Base-by-base conservation (phyloP, 2,797 vertebrate genomes). In the Bufotes viridis region DNA sequence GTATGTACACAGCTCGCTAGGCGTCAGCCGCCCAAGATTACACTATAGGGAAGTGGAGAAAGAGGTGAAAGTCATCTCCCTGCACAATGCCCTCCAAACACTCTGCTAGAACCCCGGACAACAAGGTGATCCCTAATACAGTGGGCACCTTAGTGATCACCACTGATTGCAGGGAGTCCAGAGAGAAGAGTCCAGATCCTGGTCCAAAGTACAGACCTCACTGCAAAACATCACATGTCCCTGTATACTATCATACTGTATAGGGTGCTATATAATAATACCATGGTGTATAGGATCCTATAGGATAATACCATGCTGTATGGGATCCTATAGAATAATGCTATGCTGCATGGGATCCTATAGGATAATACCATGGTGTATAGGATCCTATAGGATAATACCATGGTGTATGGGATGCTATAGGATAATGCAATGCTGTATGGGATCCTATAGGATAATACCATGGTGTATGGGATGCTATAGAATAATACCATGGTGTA, bases 1-100 rank as follows among this genome's bases (percentile, higher is more conserved):
- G 74, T 85, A 76, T 85, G 84, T 85, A 70, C 81, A 55, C 67
- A 15, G 81, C 67, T 24, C 42, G 17, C 42, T 61, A 12, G 83
- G 75, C 72, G 58, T 63, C 83, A 85, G 42, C 84, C 72, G 53
- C n/a, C 72, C 49, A 20, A 53, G 14, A 67, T 29, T 78, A 78
- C 42, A 85, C 42, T 76, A 53, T 53, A 14, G 42, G 74, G 49
- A 76, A 76, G 74, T 78, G 75, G 72, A 22, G 34, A 12, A 12
- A 53, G n/a, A 55, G 75, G 75, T 55, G 75, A 24, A 22, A 55
- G 0, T 14, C 72, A 74, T 22, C 70, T 42, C 69, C 69, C 26
- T 22, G 17, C 12, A 49, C 18, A 51, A 51, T 15, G 42, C 3
- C 49, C n/a, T 76, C 5, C 42, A 42, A 34, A 2, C 29, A 34